A percentile compares a stretch with the other conserved stretches of the same genome.
Conservation (phyloP, 2,113 vertebrate species). For the Sisor rabdophorus region DNA sequence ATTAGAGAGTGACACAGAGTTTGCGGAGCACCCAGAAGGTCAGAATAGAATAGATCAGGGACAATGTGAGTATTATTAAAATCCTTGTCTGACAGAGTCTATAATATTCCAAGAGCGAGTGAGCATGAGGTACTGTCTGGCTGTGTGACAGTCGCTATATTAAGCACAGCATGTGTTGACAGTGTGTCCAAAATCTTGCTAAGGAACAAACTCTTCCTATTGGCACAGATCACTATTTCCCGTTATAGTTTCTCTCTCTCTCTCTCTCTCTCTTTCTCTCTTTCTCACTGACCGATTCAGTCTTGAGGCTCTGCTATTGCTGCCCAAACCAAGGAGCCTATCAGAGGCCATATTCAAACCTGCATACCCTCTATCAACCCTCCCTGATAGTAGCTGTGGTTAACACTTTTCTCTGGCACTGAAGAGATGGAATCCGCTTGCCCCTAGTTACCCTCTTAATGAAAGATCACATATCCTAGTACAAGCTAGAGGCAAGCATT, state of each 20-base stretch:
- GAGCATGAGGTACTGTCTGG: slow-evolving; percentile 57
- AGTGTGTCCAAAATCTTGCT: slow-evolving; percentile 71
- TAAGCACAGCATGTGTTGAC: slow-evolving; percentile 73
- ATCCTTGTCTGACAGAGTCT: slow-evolving; percentile 32
- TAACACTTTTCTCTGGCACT: slow-evolving; percentile 20
- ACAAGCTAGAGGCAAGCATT: slow-evolving; percentile 35
- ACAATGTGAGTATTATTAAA: slow-evolving; percentile 7
- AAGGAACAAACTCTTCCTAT: slow-evolving; percentile 77
- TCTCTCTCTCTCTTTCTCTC: slow-evolving; percentile 17
- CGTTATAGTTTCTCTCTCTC: slow-evolving; percentile 46
- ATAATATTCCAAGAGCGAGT: slow-evolving; percentile 34
- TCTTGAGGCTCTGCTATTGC: slow-evolving; percentile 47
- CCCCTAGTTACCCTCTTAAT: slow-evolving; percentile 22
- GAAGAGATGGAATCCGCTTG: slow-evolving; percentile 32
- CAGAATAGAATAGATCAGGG: slow-evolving; percentile 28
- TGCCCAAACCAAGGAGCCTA: slow-evolving; percentile 41
- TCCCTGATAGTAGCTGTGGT: not conserved
- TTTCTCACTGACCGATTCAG: slow-evolving; percentile 39
- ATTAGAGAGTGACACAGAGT: slow-evolving; percentile 29
- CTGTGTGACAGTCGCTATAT: slow-evolving; percentile 72
- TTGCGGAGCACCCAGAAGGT: slow-evolving; percentile 8
- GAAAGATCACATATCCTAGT: slow-evolving; percentile 19
- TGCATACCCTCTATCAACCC: slow-evolving; percentile 7
- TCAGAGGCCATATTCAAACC: slow-evolving; percentile 28
- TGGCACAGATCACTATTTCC: slow-evolving; percentile 67